Conservation (phyloP, 1,140 invertebrate genomes). For the Frieseomelitta varia region DNA sequence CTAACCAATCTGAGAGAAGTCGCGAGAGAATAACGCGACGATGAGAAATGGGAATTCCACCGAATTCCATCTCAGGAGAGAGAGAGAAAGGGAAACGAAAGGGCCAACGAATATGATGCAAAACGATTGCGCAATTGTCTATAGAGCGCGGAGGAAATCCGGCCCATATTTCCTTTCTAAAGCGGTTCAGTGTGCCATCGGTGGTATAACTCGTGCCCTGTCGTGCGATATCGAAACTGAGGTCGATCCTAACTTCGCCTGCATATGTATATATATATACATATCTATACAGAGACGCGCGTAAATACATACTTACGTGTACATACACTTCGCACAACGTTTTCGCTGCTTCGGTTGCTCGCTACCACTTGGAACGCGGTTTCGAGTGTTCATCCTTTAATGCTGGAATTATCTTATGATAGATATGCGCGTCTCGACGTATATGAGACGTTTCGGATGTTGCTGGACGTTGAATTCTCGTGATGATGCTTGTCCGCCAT, state of each 20-base stretch:
- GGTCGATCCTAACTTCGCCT: slow-evolving; percentile 47
- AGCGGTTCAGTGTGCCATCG: slow-evolving; percentile 31
- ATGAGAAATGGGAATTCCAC: background rate
- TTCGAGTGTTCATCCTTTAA: background rate
- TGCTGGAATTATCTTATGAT: background rate
- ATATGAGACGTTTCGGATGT: too few relatives aligned
- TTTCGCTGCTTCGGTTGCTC: too few relatives aligned
- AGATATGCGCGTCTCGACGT: too few relatives aligned
- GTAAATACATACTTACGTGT: too few relatives aligned
- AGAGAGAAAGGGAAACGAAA: background rate
- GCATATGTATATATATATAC: background rate
- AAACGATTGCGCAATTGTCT: background rate
- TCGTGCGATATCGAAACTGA: background rate
- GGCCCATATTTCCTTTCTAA: slow-evolving; percentile 27
- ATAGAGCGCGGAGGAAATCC: background rate
- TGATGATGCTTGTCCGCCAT: too few relatives aligned
- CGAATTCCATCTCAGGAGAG: too few relatives aligned
- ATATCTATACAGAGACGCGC: too few relatives aligned
- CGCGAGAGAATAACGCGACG: background rate
- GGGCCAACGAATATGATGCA: background rate
- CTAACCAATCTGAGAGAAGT: slow-evolving; percentile 8
- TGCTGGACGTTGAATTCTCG: too few relatives aligned
- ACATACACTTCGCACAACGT: background rate
- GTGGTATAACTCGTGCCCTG: background rate
- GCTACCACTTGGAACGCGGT: background rate